Evolutionary conservation across 2,113 vertebrate genomes (phyloP).

Genomic region (Accipiter cooperii): DNA sequence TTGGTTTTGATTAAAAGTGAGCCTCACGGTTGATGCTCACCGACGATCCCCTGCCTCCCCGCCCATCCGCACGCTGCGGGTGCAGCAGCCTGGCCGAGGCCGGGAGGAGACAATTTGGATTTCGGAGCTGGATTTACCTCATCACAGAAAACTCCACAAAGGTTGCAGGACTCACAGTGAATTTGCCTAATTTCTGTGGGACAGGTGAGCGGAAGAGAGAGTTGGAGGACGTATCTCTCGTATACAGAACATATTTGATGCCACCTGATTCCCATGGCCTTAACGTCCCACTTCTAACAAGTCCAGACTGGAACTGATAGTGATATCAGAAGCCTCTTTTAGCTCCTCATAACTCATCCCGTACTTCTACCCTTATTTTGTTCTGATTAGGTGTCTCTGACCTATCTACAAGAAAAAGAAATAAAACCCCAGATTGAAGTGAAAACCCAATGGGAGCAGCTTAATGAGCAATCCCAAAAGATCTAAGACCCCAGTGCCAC

Average conservation of each 20-base stretch:
- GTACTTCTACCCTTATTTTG: neutral
- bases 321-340: neutral
- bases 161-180: neutral
- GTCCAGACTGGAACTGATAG: neutral
- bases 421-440: neutral
- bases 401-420: neutral
- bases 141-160: neutral
- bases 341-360: neutral
- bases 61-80: fast-evolving
- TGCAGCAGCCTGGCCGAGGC: neutral
- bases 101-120: neutral
- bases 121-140: neutral
- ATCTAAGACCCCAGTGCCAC: neutral
- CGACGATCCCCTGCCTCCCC: fast-evolving
- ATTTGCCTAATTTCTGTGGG: neutral
- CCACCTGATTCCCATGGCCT: neutral
- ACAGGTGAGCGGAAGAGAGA: neutral
- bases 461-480: neutral
- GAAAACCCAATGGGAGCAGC: neutral
- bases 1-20: neutral
- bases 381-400: neutral
- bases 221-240: neutral
- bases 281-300: neutral
- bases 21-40: fast-evolving
- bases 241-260: neutral